Base-by-base conservation (phyloP, 2,797 vertebrate genomes). In the Anomalospiza imberbis region DNA sequence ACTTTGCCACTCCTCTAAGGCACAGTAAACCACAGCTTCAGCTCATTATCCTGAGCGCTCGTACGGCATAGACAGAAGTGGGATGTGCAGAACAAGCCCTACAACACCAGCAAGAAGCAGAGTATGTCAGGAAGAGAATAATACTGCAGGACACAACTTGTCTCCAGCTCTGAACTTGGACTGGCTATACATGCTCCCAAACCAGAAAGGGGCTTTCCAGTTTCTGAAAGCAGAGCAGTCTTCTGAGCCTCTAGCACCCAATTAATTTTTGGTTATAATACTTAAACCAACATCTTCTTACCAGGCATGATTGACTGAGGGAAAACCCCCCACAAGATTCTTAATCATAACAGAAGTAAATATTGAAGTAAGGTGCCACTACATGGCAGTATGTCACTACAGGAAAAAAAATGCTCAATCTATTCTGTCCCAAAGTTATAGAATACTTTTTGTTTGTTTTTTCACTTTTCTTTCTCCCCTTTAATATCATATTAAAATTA, bases 301-400 rank as follows among this genome's bases (percentile, higher is more conserved):
- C 48, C 50, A 85, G 75, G 45, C 21, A 48, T 26, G n/a, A 60
- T 1, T 45, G n/a, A 60, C 28, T 34, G 63, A 93, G 67, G 50
- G 28, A 40, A 72, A 85, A 38, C 4, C 1, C 2, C 2, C 13
- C n/a, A 19, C 21, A n/a, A 0, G 0, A 55, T 66, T 51, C 14
- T 66, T 87, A 93, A 79, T 50, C 21, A 60, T 53, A 77, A 28
- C 10, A 58, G 13, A 77, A 60, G 7, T 13, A 32, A 82, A 57
- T 67, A 51, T 29, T 70, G 48, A 88, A 45, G 29, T 63, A 34
- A 80, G 42, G 36, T 83, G 21, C 34, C 62, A 57, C 53, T 76
- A 28, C 55, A 70, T 21, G 71, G n/a, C 50, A 87, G n/a, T 19
- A 26, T 68, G 51, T 54, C 36, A 73, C 25, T 48, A 28, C 16